Evolutionary conservation across 2,113 vertebrate species (phyloP).

Genomic region (Poecilia latipinna): DNA sequence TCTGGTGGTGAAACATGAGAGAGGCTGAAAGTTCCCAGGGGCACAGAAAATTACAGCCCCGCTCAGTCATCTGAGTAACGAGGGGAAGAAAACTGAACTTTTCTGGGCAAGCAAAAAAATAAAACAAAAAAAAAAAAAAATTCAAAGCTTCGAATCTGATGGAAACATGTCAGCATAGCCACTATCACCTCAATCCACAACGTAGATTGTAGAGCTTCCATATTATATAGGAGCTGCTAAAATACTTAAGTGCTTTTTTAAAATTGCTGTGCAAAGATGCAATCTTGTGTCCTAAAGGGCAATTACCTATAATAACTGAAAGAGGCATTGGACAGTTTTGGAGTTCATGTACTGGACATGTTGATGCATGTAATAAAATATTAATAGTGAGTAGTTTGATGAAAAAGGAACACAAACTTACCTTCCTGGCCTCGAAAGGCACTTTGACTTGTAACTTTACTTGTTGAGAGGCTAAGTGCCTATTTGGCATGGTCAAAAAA

Average conservation of each 20-base stretch:
- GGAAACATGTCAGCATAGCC: too few relatives aligned
- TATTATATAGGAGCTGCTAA: background rate
- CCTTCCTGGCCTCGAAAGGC: background rate
- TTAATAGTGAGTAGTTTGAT: background rate
- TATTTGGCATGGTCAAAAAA: background rate
- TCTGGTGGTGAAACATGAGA: slow-evolving; percentile 50
- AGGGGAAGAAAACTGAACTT: slow-evolving; percentile 3
- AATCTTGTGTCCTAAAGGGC: background rate
- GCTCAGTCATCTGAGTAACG: slow-evolving; percentile 37
- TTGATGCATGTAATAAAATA: background rate
- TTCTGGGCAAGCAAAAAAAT: slow-evolving; percentile 15
- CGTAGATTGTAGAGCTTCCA: background rate
- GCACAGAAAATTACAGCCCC: slow-evolving; percentile 56
- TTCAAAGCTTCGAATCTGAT: background rate
- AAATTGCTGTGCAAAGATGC: background rate
- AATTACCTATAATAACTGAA: background rate
- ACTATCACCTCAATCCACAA: too few relatives aligned
- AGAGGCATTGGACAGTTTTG: too few relatives aligned
- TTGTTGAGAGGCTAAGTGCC: background rate
- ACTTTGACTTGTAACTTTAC: background rate
- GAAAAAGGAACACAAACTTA: background rate
- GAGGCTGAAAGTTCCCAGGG: slow-evolving; percentile 41
- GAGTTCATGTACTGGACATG: too few relatives aligned
- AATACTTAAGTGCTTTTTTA: background rate
- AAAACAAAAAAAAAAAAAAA: background rate